phyloP scores from a whole-genome alignment of 2,113 vertebrate genomes.

The Phaethon lepturus region DNA sequence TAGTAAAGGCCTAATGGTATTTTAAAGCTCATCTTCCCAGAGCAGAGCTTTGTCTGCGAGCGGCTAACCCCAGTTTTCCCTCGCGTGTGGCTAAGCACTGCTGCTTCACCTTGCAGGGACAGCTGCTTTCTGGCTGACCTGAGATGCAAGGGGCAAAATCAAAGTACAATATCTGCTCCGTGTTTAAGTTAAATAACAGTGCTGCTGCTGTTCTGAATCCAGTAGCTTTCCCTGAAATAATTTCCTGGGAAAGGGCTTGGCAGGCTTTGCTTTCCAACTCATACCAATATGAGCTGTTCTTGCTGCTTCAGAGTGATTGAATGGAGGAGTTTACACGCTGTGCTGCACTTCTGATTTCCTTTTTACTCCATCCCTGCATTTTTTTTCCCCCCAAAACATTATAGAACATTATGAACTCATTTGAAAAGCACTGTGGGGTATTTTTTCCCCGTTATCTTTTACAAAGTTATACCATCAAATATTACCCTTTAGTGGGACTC shows the following conservation, averaged over 20 bases:
- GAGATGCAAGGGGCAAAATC: background rate
- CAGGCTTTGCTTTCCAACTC: background rate
- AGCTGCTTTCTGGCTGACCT: background rate
- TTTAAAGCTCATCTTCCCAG: background rate
- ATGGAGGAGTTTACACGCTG: background rate
- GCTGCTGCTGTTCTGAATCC: background rate
- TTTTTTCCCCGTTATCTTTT: background rate
- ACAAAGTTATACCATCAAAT: background rate
- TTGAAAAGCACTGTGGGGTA: background rate
- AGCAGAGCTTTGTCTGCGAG: background rate
- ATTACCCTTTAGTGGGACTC: background rate
- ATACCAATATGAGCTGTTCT: background rate
- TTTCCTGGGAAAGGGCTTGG: slow-evolving; percentile 15
- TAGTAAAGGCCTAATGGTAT: background rate
- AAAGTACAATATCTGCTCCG: background rate
- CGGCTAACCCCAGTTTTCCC: background rate
- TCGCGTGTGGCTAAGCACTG: background rate
- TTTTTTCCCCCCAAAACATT: background rate
- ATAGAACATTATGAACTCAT: background rate
- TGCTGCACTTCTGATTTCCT: slow-evolving; percentile 4
- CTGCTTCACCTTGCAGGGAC: background rate
- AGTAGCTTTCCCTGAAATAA: background rate
- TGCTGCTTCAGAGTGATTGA: background rate
- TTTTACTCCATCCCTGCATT: background rate
- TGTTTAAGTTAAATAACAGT: background rate